Evolutionary conservation across 2,113 vertebrate genomes (phyloP), one percentile per base, ranked within the genome.

Genomic region (Pristiophorus japonicus): DNA sequence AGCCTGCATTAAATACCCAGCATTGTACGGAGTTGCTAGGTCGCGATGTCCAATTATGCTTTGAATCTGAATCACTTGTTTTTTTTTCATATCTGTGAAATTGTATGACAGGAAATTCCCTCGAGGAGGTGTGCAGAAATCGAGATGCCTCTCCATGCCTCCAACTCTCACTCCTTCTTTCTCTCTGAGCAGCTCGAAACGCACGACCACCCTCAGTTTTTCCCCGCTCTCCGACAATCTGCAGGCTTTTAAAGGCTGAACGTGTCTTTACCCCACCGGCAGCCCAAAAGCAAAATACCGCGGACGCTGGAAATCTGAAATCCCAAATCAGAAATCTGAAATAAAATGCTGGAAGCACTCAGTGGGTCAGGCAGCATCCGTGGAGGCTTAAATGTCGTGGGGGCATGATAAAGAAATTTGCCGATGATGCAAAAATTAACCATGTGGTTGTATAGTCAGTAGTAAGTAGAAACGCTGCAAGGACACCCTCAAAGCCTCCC

Each of bases 61-160:
- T 92, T 4, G 88, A 62, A 92, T 38, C 47, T 7, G 88, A 92
- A 92, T 92, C 59, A 92, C 88, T 38, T 92, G 55, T 38, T 92
- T 63, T 92, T 92, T 63, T 91, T 91, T 10, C 55, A n/a, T 59
- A 62, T 59, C 55, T 65, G 59, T 92, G 88, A 92, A 63, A 92
- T 63, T 38, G 34, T 63, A 4, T 92, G 88, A 92, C 59, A 62
- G 62, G 59, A 62, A 12, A 0, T 63, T 92, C 59, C 88, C 59
- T 18, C 0, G 87, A n/a, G 88, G 38, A 8, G 18, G 22, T 63
- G 59, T 63, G 59, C 4, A 10, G 59, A 63, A 92, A 63, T 38
- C 88, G 20, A 62, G 2, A 6, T 18, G 38, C 59, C 16, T 22
- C 16, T 6, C 55, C 20, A 3, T 63, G 34, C 34, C 30, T 63